A percentile compares a stretch with the other conserved stretches of the same genome.
These are phyloP conservation scores for Phalacrocorax aristotelis DNA, from an alignment of 2,113 vertebrate species.

Conservation along the genomic window DNA sequence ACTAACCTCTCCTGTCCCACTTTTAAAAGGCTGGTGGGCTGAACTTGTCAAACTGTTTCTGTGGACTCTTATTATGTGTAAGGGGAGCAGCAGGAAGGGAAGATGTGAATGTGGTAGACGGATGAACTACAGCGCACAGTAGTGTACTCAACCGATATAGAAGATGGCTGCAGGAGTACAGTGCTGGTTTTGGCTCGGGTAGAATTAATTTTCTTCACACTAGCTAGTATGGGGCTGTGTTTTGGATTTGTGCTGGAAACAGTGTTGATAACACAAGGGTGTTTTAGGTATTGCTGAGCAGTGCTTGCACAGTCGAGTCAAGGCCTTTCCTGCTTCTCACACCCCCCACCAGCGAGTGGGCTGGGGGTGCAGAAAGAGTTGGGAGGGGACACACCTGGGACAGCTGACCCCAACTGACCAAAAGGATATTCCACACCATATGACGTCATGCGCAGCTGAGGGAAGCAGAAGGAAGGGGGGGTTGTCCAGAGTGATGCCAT, in stretches of 20 bases:
- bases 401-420: background rate
- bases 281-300: background rate
- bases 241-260: background rate
- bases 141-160: accelerated
- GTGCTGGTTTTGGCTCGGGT: background rate
- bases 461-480: background rate
- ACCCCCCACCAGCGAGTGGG: accelerated
- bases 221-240: background rate
- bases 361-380: background rate
- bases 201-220: background rate
- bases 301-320: too few relatives aligned
- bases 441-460: background rate
- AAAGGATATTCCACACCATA: background rate
- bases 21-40: background rate
- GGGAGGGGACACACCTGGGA: background rate
- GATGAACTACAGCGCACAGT: background rate
- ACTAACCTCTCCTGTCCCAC: background rate
- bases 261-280: background rate
- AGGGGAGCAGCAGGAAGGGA: background rate
- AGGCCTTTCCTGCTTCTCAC: background rate
- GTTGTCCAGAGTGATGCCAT: accelerated
- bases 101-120: background rate
- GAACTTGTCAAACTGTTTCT: background rate
- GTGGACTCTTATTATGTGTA: accelerated
- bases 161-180: background rate